A percentile compares a stretch with the other conserved stretches of the same genome.
Conservation (phyloP, 1,140 invertebrate genomes). For the Aphis gossypii region DNA sequence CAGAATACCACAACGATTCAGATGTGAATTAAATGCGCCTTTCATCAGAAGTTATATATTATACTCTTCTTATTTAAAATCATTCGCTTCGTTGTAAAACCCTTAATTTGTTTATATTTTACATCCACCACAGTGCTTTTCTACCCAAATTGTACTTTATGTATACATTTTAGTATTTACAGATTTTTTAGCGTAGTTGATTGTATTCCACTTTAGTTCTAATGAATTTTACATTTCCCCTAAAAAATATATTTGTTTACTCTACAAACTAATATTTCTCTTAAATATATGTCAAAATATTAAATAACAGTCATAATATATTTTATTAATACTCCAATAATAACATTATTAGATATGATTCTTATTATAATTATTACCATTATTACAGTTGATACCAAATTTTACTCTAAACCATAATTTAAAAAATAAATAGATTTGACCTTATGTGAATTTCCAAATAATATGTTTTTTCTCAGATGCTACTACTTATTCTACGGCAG, state of each 20-base stretch:
- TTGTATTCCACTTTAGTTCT: conserved; percentile 8
- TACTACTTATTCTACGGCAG: background rate
- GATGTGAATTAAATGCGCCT: conserved; percentile 36
- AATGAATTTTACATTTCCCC: background rate
- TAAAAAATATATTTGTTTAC: background rate
- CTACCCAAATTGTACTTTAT: background rate
- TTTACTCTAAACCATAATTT: background rate
- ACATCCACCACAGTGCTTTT: background rate
- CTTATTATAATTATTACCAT: background rate
- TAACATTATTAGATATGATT: conserved; percentile 1
- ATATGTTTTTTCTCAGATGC: background rate
- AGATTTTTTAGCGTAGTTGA: background rate
- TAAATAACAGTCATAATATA: background rate
- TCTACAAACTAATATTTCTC: background rate
- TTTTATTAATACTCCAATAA: background rate
- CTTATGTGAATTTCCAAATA: conserved; percentile 25
- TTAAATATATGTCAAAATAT: background rate
- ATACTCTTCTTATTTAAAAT: conserved; percentile 23
- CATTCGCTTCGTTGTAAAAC: conserved; percentile 28
- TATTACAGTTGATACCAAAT: background rate
- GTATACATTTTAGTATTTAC: background rate
- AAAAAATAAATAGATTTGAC: background rate
- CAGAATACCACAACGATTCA: conserved; percentile 43
- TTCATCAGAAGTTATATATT: background rate
- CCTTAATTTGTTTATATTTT: background rate